These are phyloP conservation scores for Phyllostomus hastatus DNA, from an alignment of 2,113 vertebrate genomes.

Conservation along the genomic window DNA sequence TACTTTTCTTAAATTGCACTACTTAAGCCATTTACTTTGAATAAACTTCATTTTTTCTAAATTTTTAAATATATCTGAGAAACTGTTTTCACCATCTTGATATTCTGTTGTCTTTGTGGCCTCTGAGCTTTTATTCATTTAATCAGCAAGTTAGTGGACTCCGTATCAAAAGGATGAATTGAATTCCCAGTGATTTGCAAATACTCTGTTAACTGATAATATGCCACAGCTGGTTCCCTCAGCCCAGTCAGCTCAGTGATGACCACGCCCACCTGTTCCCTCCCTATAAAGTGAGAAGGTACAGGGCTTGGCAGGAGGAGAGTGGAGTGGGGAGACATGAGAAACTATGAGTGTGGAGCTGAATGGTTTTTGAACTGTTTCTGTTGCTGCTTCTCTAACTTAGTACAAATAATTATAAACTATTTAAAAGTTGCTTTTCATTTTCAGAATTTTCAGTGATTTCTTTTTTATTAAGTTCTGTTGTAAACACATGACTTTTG, in stretches of 20 bases:
- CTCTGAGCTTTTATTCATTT: conserved; percentile 4
- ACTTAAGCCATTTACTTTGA: neutral
- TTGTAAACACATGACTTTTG: conserved; percentile 14
- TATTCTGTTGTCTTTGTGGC: neutral
- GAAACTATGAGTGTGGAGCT: neutral
- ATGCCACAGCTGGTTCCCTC: neutral
- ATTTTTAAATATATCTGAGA: neutral
- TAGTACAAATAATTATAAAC: neutral
- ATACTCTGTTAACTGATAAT: neutral
- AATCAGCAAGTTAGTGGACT: neutral
- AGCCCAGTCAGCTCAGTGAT: neutral
- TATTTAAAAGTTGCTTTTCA: neutral
- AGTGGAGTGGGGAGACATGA: neutral
- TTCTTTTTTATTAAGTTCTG: neutral
- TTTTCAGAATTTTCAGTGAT: conserved; percentile 3
- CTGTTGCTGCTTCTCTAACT: neutral
- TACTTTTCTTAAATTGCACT: neutral
- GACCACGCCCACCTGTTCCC: neutral
- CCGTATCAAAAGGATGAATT: neutral
- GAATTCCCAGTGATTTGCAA: neutral
- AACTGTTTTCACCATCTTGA: neutral
- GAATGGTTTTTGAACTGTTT: neutral
- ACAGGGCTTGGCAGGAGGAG: neutral
- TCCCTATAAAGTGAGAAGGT: neutral
- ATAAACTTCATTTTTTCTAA: neutral